A percentile compares a stretch with the other conserved stretches of the same genome.
phyloP scores from a whole-genome alignment of 1,140 invertebrate species.

The Pseudomyrmex cubaensis region DNA sequence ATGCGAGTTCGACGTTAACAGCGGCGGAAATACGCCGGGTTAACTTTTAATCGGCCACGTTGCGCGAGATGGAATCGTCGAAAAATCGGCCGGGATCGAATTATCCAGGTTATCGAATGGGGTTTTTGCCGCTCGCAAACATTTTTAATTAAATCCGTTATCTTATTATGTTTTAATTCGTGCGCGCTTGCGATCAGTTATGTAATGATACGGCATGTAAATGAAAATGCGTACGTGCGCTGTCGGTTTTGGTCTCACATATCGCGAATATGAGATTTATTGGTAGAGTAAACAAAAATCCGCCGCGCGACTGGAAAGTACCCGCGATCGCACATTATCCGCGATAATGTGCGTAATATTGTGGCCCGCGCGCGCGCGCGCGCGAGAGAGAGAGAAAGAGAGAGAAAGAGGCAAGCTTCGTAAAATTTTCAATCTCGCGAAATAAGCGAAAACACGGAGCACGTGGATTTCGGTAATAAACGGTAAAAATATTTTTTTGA shows the following conservation, averaged over 20 bases:
- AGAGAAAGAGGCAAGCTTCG: background rate
- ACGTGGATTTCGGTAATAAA: constrained; percentile 2
- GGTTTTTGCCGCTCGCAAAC: constrained; percentile 59
- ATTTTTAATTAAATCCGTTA: constrained; percentile 62
- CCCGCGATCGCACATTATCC: constrained; percentile 68
- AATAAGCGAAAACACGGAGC: constrained; percentile 2
- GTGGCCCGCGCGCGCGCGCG: background rate
- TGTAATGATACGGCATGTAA: constrained; percentile 57
- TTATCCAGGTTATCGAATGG: constrained; percentile 60
- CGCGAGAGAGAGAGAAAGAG: background rate
- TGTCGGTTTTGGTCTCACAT: constrained; percentile 50
- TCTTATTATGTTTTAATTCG: constrained; percentile 62
- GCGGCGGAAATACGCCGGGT: constrained; percentile 59
- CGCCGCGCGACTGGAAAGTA: constrained; percentile 67
- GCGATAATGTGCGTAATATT: constrained; percentile 66
- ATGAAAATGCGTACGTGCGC: constrained; percentile 51
- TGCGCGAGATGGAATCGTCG: constrained; percentile 51
- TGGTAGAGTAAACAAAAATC: constrained; percentile 59
- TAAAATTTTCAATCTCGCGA: constrained; percentile 36
- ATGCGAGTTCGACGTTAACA: constrained; percentile 62
- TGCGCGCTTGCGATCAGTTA: constrained; percentile 52
- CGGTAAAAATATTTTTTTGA: constrained; percentile 4
- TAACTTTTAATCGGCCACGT: constrained; percentile 55
- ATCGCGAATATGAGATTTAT: constrained; percentile 57
- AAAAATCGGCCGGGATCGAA: constrained; percentile 51